Percentiles rank a stretch among this genome's conserved stretches.
Evolutionary conservation across 2,113 vertebrate genomes (phyloP).

Genomic region (Rhagologus leucostigma): DNA sequence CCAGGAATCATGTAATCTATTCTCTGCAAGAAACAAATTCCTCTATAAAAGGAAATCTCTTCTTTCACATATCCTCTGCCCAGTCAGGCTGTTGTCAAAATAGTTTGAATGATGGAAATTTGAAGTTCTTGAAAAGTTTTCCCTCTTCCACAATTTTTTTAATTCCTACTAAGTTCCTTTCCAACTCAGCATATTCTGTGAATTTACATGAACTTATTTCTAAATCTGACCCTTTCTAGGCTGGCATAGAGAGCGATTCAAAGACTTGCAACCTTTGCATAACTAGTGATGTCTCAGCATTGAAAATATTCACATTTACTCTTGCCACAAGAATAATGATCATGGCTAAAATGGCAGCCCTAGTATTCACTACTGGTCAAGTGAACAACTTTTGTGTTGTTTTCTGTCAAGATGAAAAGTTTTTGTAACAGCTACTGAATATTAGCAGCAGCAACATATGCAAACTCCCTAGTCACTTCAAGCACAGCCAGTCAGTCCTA

Average conservation of each 20-base stretch:
- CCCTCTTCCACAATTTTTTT: not conserved
- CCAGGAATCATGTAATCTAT: not conserved
- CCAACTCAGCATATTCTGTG: not conserved
- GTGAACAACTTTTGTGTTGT: not conserved
- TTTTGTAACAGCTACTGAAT: not conserved
- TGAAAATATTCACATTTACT: not conserved
- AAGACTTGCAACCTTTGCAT: not conserved
- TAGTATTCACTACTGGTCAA: not conserved
- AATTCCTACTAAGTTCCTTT: not conserved
- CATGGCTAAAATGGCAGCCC: not conserved
- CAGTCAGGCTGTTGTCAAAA: not conserved
- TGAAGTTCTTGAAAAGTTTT: not conserved
- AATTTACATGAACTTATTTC: not conserved
- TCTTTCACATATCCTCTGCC: not conserved
- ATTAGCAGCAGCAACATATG: not conserved
- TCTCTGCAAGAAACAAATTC: slow-evolving; percentile 22
- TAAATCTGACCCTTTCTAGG: not conserved
- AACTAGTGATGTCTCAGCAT: not conserved
- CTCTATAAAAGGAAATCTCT: not conserved
- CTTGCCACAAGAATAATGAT: not conserved
- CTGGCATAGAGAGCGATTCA: not conserved
- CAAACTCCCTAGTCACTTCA: not conserved
- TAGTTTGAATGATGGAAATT: not conserved
- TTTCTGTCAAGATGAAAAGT: not conserved
- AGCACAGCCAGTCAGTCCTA: not conserved